Percentiles rank a stretch among this genome's conserved stretches.
Conservation (phyloP, 2,113 vertebrate species). For the Gymnobelideus leadbeateri region DNA sequence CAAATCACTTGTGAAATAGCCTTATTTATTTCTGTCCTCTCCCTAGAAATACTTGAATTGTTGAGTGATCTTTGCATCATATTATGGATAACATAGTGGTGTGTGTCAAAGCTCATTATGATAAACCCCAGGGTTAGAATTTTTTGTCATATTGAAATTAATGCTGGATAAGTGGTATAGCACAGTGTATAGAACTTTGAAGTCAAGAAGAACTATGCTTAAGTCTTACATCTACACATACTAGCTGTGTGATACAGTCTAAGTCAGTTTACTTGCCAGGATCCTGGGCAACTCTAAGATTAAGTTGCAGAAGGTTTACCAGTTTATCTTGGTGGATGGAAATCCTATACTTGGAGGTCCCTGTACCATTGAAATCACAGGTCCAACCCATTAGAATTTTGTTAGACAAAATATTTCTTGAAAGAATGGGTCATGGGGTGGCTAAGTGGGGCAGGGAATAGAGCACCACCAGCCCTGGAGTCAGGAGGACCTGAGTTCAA, state of each 20-base stretch:
- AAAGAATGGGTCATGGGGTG: neutral
- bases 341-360: neutral
- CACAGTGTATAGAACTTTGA: neutral
- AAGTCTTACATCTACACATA: neutral
- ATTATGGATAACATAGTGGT: neutral
- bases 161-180: neutral
- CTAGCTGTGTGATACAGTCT: neutral
- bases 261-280: neutral
- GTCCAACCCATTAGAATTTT: neutral
- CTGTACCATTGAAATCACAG: neutral
- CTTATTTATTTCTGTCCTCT: slow-evolving; percentile 25
- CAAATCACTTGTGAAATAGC: neutral
- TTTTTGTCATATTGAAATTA: neutral
- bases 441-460: too few species aligned
- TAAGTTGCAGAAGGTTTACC: neutral
- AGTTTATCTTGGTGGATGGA: neutral
- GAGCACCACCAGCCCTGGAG: too few species aligned
- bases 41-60: slow-evolving; percentile 19
- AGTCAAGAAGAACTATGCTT: neutral
- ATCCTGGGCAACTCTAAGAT: neutral
- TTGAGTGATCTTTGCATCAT: neutral
- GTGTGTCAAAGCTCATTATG: neutral
- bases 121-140: neutral
- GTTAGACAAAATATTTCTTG: neutral
- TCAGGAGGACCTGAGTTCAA: too few species aligned